Percentiles rank a stretch among this genome's conserved stretches.
These are phyloP conservation scores for Hydropotes inermis DNA, from an alignment of 2,113 vertebrate genomes.

Conservation along the genomic window DNA sequence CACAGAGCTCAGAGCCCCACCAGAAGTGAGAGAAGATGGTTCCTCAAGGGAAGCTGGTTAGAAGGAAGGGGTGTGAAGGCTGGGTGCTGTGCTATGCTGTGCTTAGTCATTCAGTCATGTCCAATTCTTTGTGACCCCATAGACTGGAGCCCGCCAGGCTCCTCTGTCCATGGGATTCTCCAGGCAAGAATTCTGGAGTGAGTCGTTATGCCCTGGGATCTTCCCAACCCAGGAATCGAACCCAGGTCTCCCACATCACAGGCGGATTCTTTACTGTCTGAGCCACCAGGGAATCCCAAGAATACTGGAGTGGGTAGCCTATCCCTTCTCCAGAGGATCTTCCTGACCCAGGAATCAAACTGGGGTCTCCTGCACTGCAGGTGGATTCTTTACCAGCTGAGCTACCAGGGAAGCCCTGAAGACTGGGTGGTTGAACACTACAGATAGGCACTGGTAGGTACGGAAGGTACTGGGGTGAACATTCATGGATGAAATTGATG, in stretches of 20 bases:
- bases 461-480: too few relatives aligned
- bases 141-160: neutral
- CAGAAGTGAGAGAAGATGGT: neutral
- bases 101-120: neutral
- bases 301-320: too few relatives aligned
- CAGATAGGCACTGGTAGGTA: neutral
- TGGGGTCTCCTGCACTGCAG: neutral
- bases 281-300: too few relatives aligned
- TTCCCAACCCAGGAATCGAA: neutral
- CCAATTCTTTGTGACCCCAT: neutral
- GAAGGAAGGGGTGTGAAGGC: neutral
- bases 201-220: neutral
- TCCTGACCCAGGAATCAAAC: neutral
- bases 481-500: too few relatives aligned
- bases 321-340: too few relatives aligned
- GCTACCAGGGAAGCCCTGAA: neutral
- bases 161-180: neutral
- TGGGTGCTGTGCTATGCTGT: neutral
- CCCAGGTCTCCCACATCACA: too few relatives aligned
- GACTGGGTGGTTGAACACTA: neutral
- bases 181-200: neutral
- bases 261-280: too few relatives aligned
- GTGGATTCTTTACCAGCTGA: neutral
- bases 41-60: neutral
- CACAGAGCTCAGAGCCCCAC: neutral